Base-by-base conservation (phyloP, 2,888 invertebrate species). In the Drosophila tripunctata region DNA sequence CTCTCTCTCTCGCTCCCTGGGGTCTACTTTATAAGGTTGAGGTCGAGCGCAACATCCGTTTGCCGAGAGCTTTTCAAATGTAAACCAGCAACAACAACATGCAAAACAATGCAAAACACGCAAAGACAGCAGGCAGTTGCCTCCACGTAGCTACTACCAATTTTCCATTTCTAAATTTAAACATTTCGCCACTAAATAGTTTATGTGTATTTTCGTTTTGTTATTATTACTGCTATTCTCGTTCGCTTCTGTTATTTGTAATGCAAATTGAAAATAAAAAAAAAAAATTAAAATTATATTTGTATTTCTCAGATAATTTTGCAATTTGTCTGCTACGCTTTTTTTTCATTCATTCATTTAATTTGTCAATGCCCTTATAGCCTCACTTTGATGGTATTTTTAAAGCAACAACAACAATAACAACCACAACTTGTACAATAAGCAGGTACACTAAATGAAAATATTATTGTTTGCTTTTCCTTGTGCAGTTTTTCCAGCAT, bases 41-140 rank as follows among this genome's bases (percentile, higher is more conserved):
- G 89, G 89, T 89, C 88, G 85, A 74, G 80, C 81, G 63, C 79
- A 82, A 81, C 87, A 89, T 89, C 89, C 89, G 89, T 75, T 89
- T 71, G 66, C 58, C 73, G 79, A 81, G 71, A 72, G 71, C 79
- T 81, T 70, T 87, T 88, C 86, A 87, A 88, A 87, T 88, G 86
- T 79, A 83, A 87, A 87, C 71, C 64, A 87, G 73, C 77, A 65
- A 17, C n/a, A 38, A 48, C 48, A 48, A 24, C 67, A 50, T 72
- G 87, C 87, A 73, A 79, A 85, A 83, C 83, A 83, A 82, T 83
- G 79, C 85, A 72, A 66, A 63, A 38, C 38, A 62, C 60, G 41
- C 41, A 61, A 27, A 45, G 51, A 64, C 40, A 10, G n/a, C 6
- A 35, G 14, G 14, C 31, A 35, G 12, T 74, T 58, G 22, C 67